These are phyloP conservation scores for Tachysurus fulvidraco DNA, from an alignment of 2,113 vertebrate genomes.

Conservation along the genomic window DNA sequence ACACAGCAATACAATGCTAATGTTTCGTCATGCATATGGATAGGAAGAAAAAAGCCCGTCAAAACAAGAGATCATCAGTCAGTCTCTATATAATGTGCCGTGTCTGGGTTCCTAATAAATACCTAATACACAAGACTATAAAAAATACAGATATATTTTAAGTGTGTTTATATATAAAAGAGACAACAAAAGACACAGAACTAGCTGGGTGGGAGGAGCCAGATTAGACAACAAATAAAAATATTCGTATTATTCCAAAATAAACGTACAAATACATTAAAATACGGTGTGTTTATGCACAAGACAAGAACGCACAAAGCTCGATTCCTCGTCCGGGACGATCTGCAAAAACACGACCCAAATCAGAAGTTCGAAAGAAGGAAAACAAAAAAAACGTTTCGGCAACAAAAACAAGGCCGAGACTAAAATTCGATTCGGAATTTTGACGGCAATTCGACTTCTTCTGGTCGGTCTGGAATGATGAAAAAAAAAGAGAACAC, in stretches of 20 bases:
- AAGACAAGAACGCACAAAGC: not conserved
- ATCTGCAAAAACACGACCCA: not conserved
- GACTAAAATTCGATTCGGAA: not conserved
- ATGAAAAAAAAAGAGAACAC: not conserved
- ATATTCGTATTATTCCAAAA: not conserved
- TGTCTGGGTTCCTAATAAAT: not conserved
- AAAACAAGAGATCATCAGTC: not conserved
- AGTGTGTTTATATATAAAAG: not conserved
- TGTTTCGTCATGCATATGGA: slow-evolving; percentile 10
- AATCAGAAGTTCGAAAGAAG: not conserved
- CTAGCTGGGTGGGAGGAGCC: not conserved
- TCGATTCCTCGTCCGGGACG: not conserved
- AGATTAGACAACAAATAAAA: not conserved
- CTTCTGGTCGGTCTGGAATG: not conserved
- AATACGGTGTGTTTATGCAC: not conserved
- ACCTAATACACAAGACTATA: not conserved
- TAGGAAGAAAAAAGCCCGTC: not conserved
- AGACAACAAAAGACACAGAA: not conserved
- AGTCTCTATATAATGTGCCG: not conserved
- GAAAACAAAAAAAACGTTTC: not conserved
- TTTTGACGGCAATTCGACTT: not conserved
- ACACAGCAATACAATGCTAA: not conserved
- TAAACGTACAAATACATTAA: not conserved
- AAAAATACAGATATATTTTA: not conserved
- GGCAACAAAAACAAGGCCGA: not conserved